phyloP scores from a whole-genome alignment of 1,140 invertebrate species.

The Psix sp. region DNA sequence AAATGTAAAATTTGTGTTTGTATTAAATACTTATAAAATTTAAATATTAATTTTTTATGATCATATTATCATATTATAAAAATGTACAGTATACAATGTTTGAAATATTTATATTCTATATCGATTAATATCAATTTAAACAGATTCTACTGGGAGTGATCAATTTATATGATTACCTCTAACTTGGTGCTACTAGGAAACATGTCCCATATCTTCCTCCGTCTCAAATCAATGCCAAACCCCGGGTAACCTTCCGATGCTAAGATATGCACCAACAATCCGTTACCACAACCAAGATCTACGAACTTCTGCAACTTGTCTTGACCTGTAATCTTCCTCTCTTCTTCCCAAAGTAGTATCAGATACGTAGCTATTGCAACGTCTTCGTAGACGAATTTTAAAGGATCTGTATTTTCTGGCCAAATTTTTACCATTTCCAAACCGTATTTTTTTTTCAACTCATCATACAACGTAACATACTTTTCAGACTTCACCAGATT shows the following conservation, averaged over 20 bases:
- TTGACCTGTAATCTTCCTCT: conserved; percentile 72
- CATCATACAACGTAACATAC: conserved; percentile 85
- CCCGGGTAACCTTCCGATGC: conserved; percentile 90
- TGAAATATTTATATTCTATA: too few species aligned
- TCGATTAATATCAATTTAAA: too few species aligned
- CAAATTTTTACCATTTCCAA: conserved; percentile 84
- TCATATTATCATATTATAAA: too few species aligned
- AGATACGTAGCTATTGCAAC: conserved; percentile 96
- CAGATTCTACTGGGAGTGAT: too few species aligned
- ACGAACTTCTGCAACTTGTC: conserved; percentile 84
- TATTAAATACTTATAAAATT: too few species aligned
- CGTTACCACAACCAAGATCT: conserved; percentile 98
- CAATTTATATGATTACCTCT: conserved; percentile 67
- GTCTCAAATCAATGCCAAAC: conserved; percentile 92
- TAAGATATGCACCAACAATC: conserved; percentile 93
- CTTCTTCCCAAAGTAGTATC: conserved; percentile 85
- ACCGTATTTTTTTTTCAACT: conserved; percentile 89
- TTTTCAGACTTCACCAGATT: conserved; percentile 82
- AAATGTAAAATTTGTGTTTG: too few species aligned
- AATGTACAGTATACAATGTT: too few species aligned
- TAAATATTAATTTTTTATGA: too few species aligned
- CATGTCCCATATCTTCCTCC: conserved; percentile 92
- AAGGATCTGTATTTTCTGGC: conserved; percentile 94
- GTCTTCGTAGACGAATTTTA: conserved; percentile 98
- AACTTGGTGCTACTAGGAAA: conserved; percentile 80